phyloP scores from a whole-genome alignment of 2,888 invertebrate genomes.

The Creontiades dilutus region DNA sequence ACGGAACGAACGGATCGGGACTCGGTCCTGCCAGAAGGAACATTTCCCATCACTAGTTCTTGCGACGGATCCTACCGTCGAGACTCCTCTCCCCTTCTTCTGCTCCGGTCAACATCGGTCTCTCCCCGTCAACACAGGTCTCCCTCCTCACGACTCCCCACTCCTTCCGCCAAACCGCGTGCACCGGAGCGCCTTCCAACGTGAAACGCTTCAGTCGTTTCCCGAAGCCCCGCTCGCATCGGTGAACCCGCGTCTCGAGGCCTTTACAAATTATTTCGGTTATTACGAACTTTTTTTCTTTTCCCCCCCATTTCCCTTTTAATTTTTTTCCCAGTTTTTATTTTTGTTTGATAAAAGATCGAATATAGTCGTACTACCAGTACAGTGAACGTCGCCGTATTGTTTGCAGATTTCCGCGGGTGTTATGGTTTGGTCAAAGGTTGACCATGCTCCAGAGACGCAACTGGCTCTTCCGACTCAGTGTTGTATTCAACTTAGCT shows the following conservation, averaged over 20 bases:
- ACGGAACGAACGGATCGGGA: too few relatives aligned
- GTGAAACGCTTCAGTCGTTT: slow-evolving; percentile 12
- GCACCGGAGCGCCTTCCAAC: not conserved
- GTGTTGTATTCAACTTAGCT: slow-evolving; percentile 86
- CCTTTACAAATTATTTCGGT: not conserved
- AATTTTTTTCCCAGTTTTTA: not conserved
- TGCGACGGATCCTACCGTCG: too few relatives aligned
- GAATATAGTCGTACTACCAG: not conserved
- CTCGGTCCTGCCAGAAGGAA: too few relatives aligned
- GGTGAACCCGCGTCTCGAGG: too few relatives aligned
- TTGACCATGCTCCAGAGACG: slow-evolving; percentile 80
- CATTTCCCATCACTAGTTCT: too few relatives aligned
- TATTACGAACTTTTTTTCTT: not conserved
- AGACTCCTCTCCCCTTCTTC: too few relatives aligned
- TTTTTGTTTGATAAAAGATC: slow-evolving; percentile 1
- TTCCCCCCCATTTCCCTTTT: too few relatives aligned
- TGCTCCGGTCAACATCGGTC: not conserved
- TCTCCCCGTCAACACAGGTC: not conserved
- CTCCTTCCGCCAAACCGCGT: not conserved
- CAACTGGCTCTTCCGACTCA: slow-evolving; percentile 87
- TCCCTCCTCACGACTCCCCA: not conserved
- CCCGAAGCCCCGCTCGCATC: not conserved
- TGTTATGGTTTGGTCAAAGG: slow-evolving; percentile 71
- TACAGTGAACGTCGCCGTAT: slow-evolving; percentile 54
- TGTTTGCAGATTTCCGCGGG: slow-evolving; percentile 69